Evolutionary conservation across 2,113 vertebrate species (phyloP).

Genomic region (Burhinus oedicnemus): DNA sequence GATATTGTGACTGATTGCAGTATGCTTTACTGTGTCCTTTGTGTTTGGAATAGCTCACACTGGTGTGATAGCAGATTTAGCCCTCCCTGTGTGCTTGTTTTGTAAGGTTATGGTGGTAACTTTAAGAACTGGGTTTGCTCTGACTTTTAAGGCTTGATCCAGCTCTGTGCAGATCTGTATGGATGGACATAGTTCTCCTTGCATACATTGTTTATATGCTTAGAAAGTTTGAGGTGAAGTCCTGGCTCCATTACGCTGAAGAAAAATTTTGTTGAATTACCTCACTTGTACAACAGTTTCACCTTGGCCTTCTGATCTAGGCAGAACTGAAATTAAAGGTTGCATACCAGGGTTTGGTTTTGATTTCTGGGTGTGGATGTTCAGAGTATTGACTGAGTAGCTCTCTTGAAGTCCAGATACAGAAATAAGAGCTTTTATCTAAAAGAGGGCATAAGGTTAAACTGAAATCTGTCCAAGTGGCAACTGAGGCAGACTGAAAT

Average conservation of each 20-base stretch:
- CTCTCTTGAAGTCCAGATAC: background rate
- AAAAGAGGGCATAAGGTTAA: slow-evolving; percentile 13
- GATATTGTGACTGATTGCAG: background rate
- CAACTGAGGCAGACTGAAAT: background rate
- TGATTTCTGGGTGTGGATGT: background rate
- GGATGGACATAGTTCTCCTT: background rate
- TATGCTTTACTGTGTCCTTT: background rate
- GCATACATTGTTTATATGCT: background rate
- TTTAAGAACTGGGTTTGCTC: background rate
- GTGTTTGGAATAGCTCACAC: background rate
- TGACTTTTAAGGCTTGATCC: background rate
- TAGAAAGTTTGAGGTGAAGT: background rate
- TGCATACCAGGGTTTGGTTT: background rate
- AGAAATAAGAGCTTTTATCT: slow-evolving; percentile 37
- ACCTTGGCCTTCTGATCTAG: background rate
- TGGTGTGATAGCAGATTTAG: background rate
- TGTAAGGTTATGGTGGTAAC: background rate
- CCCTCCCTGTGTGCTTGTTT: background rate
- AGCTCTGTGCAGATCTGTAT: background rate
- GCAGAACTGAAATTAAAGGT: background rate
- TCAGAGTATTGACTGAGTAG: background rate
- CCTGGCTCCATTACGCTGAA: background rate
- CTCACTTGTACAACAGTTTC: background rate
- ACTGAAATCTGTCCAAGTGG: background rate
- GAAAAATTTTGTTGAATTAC: background rate